phyloP scores from a whole-genome alignment of 2,113 vertebrate genomes.

The Mystacornis crossleyi region DNA sequence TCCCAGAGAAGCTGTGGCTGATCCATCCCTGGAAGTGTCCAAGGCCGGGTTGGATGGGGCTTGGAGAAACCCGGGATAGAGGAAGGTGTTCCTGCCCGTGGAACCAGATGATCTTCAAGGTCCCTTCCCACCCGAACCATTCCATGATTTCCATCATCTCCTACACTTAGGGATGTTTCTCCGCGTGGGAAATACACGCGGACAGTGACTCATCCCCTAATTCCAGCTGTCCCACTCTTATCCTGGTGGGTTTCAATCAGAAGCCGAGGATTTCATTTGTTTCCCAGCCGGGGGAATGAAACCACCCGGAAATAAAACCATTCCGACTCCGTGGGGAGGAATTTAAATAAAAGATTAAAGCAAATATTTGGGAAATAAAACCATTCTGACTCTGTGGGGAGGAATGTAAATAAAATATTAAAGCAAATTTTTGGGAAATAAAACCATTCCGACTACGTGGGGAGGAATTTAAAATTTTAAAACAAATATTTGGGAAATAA shows the following conservation, averaged over 20 bases:
- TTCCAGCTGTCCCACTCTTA: background rate
- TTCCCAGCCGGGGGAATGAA: background rate
- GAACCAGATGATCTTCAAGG: too few relatives aligned
- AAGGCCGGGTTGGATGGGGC: rapidly evolving
- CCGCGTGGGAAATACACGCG: rapidly evolving
- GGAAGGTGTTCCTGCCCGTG: background rate
- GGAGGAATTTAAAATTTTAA: too few relatives aligned
- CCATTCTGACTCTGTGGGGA: background rate
- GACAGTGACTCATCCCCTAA: background rate
- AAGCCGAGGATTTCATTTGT: background rate
- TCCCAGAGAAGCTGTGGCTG: background rate
- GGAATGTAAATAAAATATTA: too few relatives aligned
- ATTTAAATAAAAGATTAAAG: too few relatives aligned
- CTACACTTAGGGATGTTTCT: background rate
- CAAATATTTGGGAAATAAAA: too few relatives aligned
- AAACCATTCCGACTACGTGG: too few relatives aligned
- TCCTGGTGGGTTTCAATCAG: background rate
- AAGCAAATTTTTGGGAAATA: too few relatives aligned
- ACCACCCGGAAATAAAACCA: background rate
- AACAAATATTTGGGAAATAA: background rate
- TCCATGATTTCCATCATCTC: rapidly evolving
- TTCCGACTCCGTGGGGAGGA: background rate
- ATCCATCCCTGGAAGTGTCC: background rate
- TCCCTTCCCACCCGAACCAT: background rate
- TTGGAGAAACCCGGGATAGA: background rate